Conservation (phyloP, 2,888 invertebrate species). For the Zaprionus bogoriensis region DNA sequence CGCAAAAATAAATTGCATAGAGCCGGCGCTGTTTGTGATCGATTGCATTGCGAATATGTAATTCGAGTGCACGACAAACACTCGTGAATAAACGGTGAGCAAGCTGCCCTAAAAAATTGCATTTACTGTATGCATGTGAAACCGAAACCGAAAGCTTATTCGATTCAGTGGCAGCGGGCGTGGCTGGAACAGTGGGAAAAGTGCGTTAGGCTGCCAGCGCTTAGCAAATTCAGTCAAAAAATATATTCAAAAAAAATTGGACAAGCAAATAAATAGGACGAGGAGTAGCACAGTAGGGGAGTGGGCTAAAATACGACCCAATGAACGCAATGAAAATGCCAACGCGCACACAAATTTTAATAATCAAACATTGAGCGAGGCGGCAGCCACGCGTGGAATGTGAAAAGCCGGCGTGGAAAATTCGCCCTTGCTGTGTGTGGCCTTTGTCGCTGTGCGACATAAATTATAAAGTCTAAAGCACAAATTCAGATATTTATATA, state of each 20-base stretch:
- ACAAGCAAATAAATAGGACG: constrained; percentile 20
- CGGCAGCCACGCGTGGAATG: constrained; percentile 68
- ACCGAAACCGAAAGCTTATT: constrained; percentile 17
- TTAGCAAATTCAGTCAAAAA: constrained; percentile 45
- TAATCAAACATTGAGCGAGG: constrained; percentile 60
- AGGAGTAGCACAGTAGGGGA: not conserved
- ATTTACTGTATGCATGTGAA: constrained; percentile 30
- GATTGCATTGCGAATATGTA: constrained; percentile 24
- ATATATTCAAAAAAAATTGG: constrained; percentile 33
- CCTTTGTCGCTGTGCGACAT: constrained; percentile 44
- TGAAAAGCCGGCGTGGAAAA: constrained; percentile 60
- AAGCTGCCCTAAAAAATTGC: constrained; percentile 8
- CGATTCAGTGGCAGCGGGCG: constrained; percentile 28
- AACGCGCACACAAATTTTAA: constrained; percentile 69
- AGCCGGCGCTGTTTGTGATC: not conserved
- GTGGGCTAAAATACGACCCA: constrained; percentile 50
- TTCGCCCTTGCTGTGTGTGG: constrained; percentile 29
- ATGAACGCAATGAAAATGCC: constrained; percentile 71
- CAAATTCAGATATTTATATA: constrained; percentile 68
- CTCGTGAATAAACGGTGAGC: constrained; percentile 17
- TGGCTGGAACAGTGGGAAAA: constrained; percentile 21
- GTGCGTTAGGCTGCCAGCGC: constrained; percentile 1
- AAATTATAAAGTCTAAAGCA: constrained; percentile 69
- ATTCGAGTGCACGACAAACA: constrained; percentile 13
- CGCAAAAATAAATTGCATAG: not conserved